A percentile compares a stretch with the other conserved stretches of the same genome.
phyloP scores from a whole-genome alignment of 1,140 invertebrate species.

The Phthorimaea operculella region DNA sequence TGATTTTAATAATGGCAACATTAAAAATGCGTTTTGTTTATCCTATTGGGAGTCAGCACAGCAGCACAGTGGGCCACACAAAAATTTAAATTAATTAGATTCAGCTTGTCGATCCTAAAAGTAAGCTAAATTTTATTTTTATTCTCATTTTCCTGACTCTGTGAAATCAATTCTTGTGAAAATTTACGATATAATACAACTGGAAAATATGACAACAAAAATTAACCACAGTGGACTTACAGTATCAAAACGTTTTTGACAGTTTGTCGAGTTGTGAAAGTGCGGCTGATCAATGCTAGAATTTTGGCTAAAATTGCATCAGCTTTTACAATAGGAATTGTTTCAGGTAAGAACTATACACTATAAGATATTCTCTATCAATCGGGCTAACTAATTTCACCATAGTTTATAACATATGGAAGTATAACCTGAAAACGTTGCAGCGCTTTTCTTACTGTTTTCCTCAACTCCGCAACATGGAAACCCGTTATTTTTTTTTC shows the following conservation, averaged over 20 bases:
- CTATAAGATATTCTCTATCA: not conserved
- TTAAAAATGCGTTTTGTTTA: no score
- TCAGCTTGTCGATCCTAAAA: no score
- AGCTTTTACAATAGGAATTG: not conserved
- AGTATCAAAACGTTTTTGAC: slow-evolving; percentile 1
- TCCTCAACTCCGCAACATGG: no score
- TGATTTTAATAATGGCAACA: no score
- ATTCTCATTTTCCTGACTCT: no score
- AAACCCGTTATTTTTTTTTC: no score
- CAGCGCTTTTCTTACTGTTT: not conserved
- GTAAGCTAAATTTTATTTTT: no score
- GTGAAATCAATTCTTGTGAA: no score
- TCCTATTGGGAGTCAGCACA: no score
- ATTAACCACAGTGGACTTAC: not conserved
- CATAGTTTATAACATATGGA: not conserved
- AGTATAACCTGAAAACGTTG: not conserved
- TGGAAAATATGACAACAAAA: not conserved
- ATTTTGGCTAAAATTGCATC: not conserved
- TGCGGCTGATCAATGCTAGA: not conserved
- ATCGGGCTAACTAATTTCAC: not conserved
- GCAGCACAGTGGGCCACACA: no score
- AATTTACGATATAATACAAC: no score
- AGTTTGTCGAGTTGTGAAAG: not conserved
- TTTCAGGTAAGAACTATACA: not conserved
- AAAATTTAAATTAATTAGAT: no score